Percentiles rank a stretch among this genome's conserved stretches.
These are phyloP conservation scores for Taenaris catops DNA, from an alignment of 2,888 invertebrate genomes.

Conservation along the genomic window DNA sequence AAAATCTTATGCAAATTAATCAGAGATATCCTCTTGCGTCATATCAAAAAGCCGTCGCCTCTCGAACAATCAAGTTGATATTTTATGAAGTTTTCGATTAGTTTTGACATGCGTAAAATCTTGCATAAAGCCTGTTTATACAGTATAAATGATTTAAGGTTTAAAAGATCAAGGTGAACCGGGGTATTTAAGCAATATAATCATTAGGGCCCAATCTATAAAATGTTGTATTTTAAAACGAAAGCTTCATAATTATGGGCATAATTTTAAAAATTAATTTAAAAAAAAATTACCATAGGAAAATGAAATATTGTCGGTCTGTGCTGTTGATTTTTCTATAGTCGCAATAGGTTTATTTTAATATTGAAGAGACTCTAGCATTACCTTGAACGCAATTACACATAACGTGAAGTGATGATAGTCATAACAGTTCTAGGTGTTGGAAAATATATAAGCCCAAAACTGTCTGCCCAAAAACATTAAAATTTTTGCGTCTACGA, in stretches of 20 bases:
- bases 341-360: too few species aligned
- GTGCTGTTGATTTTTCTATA: too few species aligned
- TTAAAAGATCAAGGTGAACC: conserved; percentile 27
- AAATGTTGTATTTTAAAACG: conserved; percentile 6
- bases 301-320: too few species aligned
- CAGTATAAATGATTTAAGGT: conserved; percentile 21
- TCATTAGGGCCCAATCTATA: conserved; percentile 18
- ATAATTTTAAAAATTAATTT: too few species aligned
- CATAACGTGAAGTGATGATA: too few species aligned
- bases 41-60: conserved; percentile 1
- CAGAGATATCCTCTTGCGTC: background rate
- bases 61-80: conserved; percentile 13
- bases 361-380: too few species aligned
- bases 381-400: too few species aligned
- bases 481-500: too few species aligned
- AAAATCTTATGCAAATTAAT: background rate
- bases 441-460: too few species aligned
- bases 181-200: conserved; percentile 19
- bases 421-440: too few species aligned
- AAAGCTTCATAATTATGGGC: background rate
- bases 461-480: too few species aligned
- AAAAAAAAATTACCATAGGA: too few species aligned
- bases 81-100: conserved; percentile 18
- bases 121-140: conserved; percentile 20
- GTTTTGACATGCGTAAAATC: conserved; percentile 22